Evolutionary conservation across 1,140 invertebrate species (phyloP).

Genomic region (Panagrolaimus sp.): DNA sequence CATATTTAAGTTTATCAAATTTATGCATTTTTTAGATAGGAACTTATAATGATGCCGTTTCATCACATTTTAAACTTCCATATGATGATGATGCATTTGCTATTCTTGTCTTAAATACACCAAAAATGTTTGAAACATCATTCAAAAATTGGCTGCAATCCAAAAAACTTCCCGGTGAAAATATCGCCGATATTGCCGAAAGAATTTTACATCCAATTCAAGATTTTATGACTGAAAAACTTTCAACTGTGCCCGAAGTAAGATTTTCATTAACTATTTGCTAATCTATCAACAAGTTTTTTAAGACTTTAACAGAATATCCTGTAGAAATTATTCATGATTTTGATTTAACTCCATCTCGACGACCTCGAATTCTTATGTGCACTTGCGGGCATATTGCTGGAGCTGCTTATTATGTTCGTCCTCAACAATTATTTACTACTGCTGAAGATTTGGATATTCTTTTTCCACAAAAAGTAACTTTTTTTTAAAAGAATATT

Average conservation of each 20-base stretch:
- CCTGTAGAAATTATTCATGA: conserved; percentile 37
- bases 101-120: conserved; percentile 35
- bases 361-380: conserved; percentile 45
- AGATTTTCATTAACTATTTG: conserved; percentile 2
- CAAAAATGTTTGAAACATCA: conserved; percentile 45
- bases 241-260: conserved; percentile 29
- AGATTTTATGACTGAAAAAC: conserved; percentile 29
- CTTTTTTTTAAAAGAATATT: not conserved
- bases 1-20: not conserved
- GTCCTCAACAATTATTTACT: conserved; percentile 21
- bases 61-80: conserved; percentile 24
- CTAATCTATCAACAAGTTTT: conserved; percentile 18
- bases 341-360: conserved; percentile 33
- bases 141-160: conserved; percentile 33
- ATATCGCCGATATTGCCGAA: conserved; percentile 18
- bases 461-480: not conserved
- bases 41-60: conserved; percentile 32
- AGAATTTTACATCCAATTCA: conserved; percentile 33
- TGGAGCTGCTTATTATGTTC: conserved; percentile 39
- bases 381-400: conserved; percentile 40
- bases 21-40: conserved; percentile 31
- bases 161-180: conserved; percentile 26
- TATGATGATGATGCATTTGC: conserved; percentile 24
- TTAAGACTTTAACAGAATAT: conserved; percentile 20
- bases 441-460: conserved; percentile 15